Evolutionary conservation across 92 coral and sea anemone genomes (phyloP).

Genomic region (Metridium senile): DNA sequence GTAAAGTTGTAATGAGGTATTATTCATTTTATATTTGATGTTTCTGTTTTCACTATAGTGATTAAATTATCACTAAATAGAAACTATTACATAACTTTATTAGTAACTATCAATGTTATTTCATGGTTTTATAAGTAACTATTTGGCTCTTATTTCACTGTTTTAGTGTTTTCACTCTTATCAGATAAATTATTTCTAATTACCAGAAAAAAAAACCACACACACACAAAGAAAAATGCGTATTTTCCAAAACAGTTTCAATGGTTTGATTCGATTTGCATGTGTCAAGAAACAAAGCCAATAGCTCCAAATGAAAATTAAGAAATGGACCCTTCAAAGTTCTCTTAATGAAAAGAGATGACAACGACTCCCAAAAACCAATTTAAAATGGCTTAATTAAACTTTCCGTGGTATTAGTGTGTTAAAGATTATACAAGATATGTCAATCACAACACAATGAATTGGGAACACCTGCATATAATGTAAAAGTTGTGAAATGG

Average conservation of each 20-base stretch:
- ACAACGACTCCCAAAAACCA: conserved; percentile 14
- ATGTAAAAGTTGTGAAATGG: neutral
- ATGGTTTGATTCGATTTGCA: neutral
- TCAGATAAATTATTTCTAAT: no score
- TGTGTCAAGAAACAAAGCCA: neutral
- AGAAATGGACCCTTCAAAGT: conserved; percentile 5
- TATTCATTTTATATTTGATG: no score
- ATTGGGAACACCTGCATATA: neutral
- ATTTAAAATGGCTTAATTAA: conserved; percentile 16
- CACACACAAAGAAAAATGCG: no score
- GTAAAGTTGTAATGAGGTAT: no score
- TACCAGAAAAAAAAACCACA: no score
- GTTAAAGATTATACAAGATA: conserved; percentile 6
- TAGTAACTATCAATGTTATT: no score
- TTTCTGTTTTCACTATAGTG: no score
- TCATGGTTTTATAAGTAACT: no score
- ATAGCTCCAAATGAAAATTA: neutral
- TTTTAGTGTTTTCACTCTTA: no score
- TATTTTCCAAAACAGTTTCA: neutral
- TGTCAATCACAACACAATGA: conserved; percentile 17
- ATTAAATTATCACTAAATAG: no score
- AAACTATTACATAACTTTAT: no score
- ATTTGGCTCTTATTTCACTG: no score
- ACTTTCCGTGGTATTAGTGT: neutral
- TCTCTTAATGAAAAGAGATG: conserved; percentile 23